These are phyloP conservation scores for Hipparchia sbordonii DNA, from an alignment of 2,888 invertebrate species.

Conservation along the genomic window DNA sequence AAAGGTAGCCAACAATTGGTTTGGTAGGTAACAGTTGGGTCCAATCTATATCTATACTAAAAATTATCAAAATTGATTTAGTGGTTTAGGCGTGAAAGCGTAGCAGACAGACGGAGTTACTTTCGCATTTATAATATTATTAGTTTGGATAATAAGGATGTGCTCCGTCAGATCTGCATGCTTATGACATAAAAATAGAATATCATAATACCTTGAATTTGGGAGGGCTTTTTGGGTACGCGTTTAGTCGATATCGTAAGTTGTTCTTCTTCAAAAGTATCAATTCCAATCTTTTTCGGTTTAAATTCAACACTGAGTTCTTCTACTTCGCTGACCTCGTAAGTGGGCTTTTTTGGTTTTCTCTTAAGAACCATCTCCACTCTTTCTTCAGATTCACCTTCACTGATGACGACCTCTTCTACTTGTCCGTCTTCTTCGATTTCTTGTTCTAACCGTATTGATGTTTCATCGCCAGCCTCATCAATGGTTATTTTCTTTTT, in stretches of 20 bases:
- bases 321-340: constrained; percentile 85
- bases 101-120: no score
- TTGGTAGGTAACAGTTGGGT: no score
- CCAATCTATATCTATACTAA: no score
- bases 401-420: constrained; percentile 86
- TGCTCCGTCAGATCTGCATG: no score
- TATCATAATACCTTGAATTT: constrained; percentile 83
- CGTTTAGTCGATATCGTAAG: constrained; percentile 87
- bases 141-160: no score
- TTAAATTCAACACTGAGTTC: constrained; percentile 83
- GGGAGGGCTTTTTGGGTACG: constrained; percentile 84
- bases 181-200: neutral
- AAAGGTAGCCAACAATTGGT: no score
- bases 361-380: constrained; percentile 77
- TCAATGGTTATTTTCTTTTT: constrained; percentile 84
- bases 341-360: constrained; percentile 77
- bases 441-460: constrained; percentile 85
- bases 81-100: no score
- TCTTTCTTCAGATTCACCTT: constrained; percentile 84
- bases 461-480: constrained; percentile 87
- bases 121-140: no score
- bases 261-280: constrained; percentile 85
- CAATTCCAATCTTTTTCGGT: constrained; percentile 66
- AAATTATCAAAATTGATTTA: no score
- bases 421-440: constrained; percentile 84